Conservation (phyloP, 1,140 invertebrate genomes). For the Littorina saxatilis region DNA sequence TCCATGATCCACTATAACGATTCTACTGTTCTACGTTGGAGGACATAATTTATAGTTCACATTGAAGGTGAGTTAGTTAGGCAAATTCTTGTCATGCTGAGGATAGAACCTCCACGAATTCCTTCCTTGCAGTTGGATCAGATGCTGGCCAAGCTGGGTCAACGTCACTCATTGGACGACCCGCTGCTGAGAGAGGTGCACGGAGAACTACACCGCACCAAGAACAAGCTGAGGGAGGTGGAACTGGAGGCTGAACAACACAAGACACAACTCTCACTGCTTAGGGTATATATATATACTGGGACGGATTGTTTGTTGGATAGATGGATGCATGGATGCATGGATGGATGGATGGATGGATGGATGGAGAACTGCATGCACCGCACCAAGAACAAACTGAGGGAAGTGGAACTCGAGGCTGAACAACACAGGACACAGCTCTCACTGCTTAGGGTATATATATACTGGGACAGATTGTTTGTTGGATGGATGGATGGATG, state of each 20-base stretch:
- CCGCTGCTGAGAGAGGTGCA: background rate
- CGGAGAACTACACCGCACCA: conserved; percentile 7
- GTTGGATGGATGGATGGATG: too few relatives aligned
- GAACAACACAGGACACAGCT: conserved; percentile 3
- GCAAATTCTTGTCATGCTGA: too few relatives aligned
- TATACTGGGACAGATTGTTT: background rate
- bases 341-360: too few relatives aligned
- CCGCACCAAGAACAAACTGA: conserved; percentile 4
- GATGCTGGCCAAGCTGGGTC: background rate
- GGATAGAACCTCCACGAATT: too few relatives aligned
- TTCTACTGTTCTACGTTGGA: too few relatives aligned
- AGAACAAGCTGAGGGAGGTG: conserved; percentile 5
- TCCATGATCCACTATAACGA: too few relatives aligned
- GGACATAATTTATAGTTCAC: too few relatives aligned
- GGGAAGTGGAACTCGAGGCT: background rate
- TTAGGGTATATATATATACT: background rate
- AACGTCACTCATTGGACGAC: background rate
- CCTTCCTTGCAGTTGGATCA: background rate
- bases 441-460: background rate
- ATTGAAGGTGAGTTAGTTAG: too few relatives aligned
- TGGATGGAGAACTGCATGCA: background rate
- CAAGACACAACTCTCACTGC: background rate
- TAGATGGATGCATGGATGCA: too few relatives aligned
- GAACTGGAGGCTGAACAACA: conserved; percentile 4
- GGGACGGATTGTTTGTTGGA: background rate